Evolutionary conservation across 2,113 vertebrate genomes (phyloP), one percentile per base, ranked within the genome.

Genomic region (Hystrix brachyura): DNA sequence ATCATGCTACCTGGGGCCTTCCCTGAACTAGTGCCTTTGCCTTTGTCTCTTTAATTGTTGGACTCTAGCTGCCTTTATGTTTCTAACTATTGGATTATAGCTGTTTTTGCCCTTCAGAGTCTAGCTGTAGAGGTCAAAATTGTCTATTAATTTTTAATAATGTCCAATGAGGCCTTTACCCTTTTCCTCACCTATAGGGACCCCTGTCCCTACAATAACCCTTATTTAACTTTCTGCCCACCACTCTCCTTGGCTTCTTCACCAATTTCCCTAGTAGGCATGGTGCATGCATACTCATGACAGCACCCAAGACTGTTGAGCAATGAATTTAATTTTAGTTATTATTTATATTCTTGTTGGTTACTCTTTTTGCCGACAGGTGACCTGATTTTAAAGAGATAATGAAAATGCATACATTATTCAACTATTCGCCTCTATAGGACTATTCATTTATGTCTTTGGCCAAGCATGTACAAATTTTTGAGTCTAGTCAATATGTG

Each of bases 261-360:
- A 69, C n/a, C n/a, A 2, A 62, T 84, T 92, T 57, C 17, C 43
- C 27, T 32, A 85, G 19, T 3, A 91, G 80, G 5, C 18, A 53
- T 38, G 10, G 59, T 25, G 19, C 6, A 83, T 10, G 18, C 48
- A 83, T 78, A 69, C 29, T 87, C 25, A 32, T 32, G 4, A 90
- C 18, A 46, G 19, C 69, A 78, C 27, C 43, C 87, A 18, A 53
- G 19, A 82, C 13, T 7, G 23, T 1, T 48, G 34, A 84, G 23
- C 19, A 53, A 60, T 34, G 55, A 15, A 82, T 80, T 71, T 83
- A 83, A 83, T 71, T 90, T 90, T 71, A 59, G 15, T 91, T 14
- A 72, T 60, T 83, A 43, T 51, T 95, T 84, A 53, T 69, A 67
- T 94, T 81, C 29, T n/a, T 69, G 53, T 51, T 94, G 46, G 64